Evolutionary conservation across 2,113 vertebrate genomes (phyloP), one percentile per base, ranked within the genome.

Genomic region (Paracyprichromis sp.): DNA sequence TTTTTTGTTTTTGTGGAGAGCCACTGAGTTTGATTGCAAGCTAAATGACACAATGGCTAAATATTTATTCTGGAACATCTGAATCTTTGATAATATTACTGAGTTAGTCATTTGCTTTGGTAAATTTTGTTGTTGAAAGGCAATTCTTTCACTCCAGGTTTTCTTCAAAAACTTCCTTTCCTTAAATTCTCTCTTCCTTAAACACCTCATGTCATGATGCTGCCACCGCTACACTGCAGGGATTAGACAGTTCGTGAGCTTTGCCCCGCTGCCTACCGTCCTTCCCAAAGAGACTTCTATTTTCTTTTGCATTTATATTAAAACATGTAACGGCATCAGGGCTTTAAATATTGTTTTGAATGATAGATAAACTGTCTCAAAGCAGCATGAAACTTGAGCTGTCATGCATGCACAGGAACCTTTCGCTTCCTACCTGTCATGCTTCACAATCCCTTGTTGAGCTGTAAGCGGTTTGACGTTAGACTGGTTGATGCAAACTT

Each of bases 401-500:
- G 9, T 31, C 24, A 47, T 76, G 43, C 71, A 50, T 12, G 71
- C 3, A 78, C 43, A 5, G 24, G 40, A 50, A 50, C 71, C 31
- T 78, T 31, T 50, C 26, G 26, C 3, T 40, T 69, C 19, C 4
- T 29, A 34, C 2, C 54, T 69, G 8, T 84, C 56, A 56, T 21
- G 31, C 47, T 16, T 82, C 50, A 59, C 34, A 17, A 0, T 83
- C 29, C 47, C 80, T 76, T 29, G 52, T 40, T 53, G 83, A 52
- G 80, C 71, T 85, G n/a, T 71, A n/a, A 82, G 54, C 17, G 2
- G 26, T 19, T 9, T 80, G 85, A 89, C 66, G 59, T 89, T 86
- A 89, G n/a, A 86, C 43, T 8, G n/a, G 40, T 34, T 84, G 83
- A 89, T 21, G 40, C 56, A 82, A 82, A 83, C 76, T 66, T 57